Evolutionary conservation across 2,797 vertebrate species (phyloP).

Genomic region (Buceros bicornis): DNA sequence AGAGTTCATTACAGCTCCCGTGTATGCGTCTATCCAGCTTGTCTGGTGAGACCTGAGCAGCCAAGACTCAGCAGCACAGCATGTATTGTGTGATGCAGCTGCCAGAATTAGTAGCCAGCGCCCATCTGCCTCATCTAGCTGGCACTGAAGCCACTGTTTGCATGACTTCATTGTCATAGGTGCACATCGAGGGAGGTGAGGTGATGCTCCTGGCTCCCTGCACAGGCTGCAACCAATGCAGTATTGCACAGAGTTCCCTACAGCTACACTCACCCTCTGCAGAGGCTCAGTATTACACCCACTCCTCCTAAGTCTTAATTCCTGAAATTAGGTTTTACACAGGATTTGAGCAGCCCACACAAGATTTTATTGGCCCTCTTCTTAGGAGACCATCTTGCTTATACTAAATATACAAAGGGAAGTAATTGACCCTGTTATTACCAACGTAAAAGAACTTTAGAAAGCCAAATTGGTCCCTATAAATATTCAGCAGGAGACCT

Average conservation of each 20-base stretch:
- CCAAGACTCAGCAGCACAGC: background rate
- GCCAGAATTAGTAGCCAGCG: background rate
- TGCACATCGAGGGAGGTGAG: background rate
- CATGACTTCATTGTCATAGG: background rate
- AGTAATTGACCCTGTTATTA: conserved; percentile 22
- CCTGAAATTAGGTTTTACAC: background rate
- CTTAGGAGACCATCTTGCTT: background rate
- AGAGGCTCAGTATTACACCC: background rate
- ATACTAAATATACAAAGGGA: background rate
- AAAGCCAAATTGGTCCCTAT: background rate
- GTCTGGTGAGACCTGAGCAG: background rate
- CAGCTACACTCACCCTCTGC: background rate
- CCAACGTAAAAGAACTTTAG: background rate
- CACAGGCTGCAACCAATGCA: background rate
- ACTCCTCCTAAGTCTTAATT: background rate
- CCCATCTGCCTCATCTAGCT: background rate
- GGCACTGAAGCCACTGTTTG: background rate
- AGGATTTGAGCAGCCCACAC: conserved; percentile 14
- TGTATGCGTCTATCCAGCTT: background rate
- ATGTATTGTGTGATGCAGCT: background rate
- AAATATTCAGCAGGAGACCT: conserved; percentile 21
- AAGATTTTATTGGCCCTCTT: background rate
- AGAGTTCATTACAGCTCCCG: background rate
- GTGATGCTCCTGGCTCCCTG: background rate
- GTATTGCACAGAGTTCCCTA: background rate